A percentile compares a stretch with the other conserved stretches of the same genome.
phyloP scores from a whole-genome alignment of 2,888 invertebrate species.

The Chrysopilus asiliformis region DNA sequence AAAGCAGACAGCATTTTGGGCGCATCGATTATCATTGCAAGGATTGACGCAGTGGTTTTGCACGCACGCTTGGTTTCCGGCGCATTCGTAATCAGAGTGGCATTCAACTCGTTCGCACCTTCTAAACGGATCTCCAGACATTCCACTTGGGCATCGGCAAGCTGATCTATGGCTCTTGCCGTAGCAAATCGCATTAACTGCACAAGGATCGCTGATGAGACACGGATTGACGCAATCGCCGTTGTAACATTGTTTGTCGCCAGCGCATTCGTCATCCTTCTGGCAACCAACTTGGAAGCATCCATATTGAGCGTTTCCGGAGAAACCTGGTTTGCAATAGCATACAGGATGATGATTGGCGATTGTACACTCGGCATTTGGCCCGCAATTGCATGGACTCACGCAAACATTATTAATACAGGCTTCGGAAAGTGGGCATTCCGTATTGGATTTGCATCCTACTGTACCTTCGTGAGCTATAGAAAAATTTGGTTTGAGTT shows the following conservation, averaged over 20 bases:
- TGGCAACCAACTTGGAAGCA: conserved; percentile 72
- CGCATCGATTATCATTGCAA: conserved; percentile 63
- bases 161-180: conserved; percentile 65
- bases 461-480: conserved; percentile 47
- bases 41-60: conserved; percentile 65
- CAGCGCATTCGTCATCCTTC: conserved; percentile 67
- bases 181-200: conserved; percentile 71
- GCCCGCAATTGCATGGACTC: conserved; percentile 75
- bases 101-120: conserved; percentile 69
- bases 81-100: conserved; percentile 64
- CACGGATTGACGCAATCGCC: conserved; percentile 73
- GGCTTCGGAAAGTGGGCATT: conserved; percentile 69
- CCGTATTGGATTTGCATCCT: conserved; percentile 65
- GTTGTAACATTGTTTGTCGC: conserved; percentile 68
- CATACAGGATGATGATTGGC: conserved; percentile 76
- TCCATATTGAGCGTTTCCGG: conserved; percentile 72
- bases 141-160: conserved; percentile 66
- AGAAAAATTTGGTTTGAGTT: too few relatives aligned
- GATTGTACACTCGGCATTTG: conserved; percentile 69
- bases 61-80: conserved; percentile 57
- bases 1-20: conserved; percentile 68
- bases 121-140: conserved; percentile 66
- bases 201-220: conserved; percentile 64
- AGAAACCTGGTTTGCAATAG: conserved; percentile 65
- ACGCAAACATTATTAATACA: conserved; percentile 70